Evolutionary conservation across 2,888 invertebrate genomes (phyloP).

Genomic region (Patella depressa): DNA sequence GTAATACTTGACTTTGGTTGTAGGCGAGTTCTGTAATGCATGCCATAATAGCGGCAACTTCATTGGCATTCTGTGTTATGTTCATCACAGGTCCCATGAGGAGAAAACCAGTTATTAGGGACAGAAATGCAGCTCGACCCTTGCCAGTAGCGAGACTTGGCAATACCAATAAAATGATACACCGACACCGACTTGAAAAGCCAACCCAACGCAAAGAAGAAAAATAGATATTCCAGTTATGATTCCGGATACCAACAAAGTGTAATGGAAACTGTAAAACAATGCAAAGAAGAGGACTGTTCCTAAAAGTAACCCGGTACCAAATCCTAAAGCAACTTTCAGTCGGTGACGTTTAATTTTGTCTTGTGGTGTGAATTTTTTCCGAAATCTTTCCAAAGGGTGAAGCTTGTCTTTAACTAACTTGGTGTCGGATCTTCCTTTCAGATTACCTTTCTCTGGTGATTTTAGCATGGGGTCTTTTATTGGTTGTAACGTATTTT

Average conservation of each 20-base stretch:
- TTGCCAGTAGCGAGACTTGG: conserved; percentile 14
- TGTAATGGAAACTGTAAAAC: conserved; percentile 14
- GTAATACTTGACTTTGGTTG: conserved; percentile 19
- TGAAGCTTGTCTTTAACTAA: neutral
- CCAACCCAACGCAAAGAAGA: conserved; percentile 3
- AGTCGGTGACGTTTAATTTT: neutral
- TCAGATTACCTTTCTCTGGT: neutral
- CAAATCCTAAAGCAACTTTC: neutral
- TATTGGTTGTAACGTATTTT: neutral
- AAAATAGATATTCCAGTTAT: conserved; percentile 15
- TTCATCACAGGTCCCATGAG: conserved; percentile 19
- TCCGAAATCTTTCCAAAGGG: neutral
- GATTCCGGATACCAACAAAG: neutral
- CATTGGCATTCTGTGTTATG: conserved; percentile 12
- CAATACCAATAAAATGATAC: conserved; percentile 9
- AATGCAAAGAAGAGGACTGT: conserved; percentile 11
- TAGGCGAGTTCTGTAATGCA: conserved; percentile 21
- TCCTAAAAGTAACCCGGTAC: conserved; percentile 12
- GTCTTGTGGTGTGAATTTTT: neutral
- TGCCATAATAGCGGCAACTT: conserved; percentile 11
- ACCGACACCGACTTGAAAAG: conserved; percentile 12
- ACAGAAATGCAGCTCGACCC: conserved; percentile 18
- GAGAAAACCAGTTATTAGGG: conserved; percentile 13
- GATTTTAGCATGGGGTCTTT: neutral
- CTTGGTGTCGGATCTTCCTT: neutral